Conservation (phyloP, 1,140 invertebrate genomes). For the Ephestia elutella region DNA sequence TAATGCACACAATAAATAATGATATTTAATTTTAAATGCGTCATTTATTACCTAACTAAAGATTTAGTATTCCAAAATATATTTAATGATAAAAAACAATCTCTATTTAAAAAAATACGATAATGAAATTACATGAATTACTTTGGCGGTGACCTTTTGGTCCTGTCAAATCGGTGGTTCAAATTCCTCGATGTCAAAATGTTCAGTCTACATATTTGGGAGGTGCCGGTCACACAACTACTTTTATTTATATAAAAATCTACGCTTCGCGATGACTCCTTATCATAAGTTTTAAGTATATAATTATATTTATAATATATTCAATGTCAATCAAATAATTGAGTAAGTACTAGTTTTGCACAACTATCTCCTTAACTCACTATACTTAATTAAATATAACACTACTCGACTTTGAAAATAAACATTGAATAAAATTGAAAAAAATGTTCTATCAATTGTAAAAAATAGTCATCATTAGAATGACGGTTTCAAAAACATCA, state of each 20-base stretch:
- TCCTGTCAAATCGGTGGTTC: conserved; percentile 16
- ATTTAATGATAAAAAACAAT: background rate
- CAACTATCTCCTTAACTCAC: background rate
- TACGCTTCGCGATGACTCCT: background rate
- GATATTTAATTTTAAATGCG: background rate
- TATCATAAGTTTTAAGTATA: background rate
- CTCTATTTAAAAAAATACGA: background rate
- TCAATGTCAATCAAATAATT: background rate
- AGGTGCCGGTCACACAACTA: conserved; percentile 8
- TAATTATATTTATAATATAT: background rate
- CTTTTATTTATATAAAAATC: conserved; percentile 16
- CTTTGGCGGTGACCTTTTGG: conserved; percentile 16
- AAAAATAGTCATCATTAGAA: no score
- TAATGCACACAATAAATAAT: background rate
- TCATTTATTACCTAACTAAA: background rate
- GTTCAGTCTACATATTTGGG: conserved; percentile 20
- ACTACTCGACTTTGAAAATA: no score
- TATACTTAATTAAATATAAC: no score
- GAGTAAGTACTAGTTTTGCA: background rate
- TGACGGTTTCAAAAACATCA: no score
- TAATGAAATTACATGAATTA: background rate
- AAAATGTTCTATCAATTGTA: no score
- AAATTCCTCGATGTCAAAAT: conserved; percentile 7
- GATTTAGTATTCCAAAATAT: background rate
- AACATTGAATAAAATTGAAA: no score